These are phyloP conservation scores for Salvelinus fontinalis DNA, from an alignment of 2,113 vertebrate genomes.

Conservation along the genomic window DNA sequence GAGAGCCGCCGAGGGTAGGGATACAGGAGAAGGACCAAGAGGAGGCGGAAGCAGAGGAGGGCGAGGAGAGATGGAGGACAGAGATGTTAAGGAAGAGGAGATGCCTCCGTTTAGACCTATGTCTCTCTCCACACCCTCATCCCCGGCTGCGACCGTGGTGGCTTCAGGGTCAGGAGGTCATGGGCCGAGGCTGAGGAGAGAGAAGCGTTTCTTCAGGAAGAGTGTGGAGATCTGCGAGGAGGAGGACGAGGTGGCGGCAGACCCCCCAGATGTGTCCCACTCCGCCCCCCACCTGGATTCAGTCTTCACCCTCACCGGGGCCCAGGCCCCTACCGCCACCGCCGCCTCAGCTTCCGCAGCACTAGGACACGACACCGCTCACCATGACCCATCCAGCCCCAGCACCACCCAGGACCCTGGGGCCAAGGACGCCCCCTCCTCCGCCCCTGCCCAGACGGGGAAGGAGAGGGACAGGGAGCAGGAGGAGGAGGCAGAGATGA, in stretches of 20 bases:
- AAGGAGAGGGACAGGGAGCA: constrained; percentile 81
- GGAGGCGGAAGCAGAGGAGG: constrained; percentile 57
- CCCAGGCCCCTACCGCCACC: constrained; percentile 28
- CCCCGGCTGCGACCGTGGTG: constrained; percentile 33
- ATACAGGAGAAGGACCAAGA: constrained; percentile 39
- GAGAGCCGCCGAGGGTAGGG: constrained; percentile 29
- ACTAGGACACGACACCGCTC: constrained; percentile 15
- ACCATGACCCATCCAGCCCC: constrained; percentile 48
- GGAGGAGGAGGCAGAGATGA: constrained; percentile 95
- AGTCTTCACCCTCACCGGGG: constrained; percentile 60
- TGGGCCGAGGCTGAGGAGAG: constrained; percentile 66
- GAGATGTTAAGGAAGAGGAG: constrained; percentile 54
- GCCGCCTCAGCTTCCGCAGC: constrained; percentile 36
- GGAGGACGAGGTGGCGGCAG: constrained; percentile 74
- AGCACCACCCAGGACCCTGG: constrained; percentile 47
- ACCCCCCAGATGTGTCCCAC: constrained; percentile 53
- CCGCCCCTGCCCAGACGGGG: constrained; percentile 50
- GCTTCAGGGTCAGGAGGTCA: constrained; percentile 13
- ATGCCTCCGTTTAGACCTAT: constrained; percentile 47
- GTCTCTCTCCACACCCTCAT: constrained; percentile 56
- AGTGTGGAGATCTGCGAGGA: constrained; percentile 86
- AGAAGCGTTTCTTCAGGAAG: constrained; percentile 89
- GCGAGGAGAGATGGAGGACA: background rate
- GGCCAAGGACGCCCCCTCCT: constrained; percentile 54
- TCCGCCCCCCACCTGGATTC: constrained; percentile 69